Conservation (phyloP, 2,888 invertebrate genomes). For the Crioceris asparagi region DNA sequence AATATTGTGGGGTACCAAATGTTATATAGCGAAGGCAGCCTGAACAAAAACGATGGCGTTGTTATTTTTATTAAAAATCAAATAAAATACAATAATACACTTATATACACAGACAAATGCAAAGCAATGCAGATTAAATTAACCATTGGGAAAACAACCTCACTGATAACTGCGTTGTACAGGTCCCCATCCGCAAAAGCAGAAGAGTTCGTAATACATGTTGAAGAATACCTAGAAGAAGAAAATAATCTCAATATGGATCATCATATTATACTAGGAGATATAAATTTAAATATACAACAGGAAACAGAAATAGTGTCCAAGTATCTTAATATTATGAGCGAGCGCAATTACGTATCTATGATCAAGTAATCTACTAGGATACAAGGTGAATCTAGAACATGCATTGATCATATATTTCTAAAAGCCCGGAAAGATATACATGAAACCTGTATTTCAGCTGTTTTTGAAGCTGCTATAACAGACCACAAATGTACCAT, state of each 20-base stretch:
- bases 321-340: conserved; percentile 3
- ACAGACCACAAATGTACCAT: conserved; percentile 4
- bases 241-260: background rate
- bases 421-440: background rate
- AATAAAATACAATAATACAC: too few relatives aligned
- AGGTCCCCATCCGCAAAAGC: conserved; percentile 3
- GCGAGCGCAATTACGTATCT: conserved; percentile 3
- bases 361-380: conserved; percentile 3
- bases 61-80: too few relatives aligned
- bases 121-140: conserved; percentile 2
- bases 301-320: conserved; percentile 1
- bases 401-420: conserved; percentile 4
- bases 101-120: too few relatives aligned
- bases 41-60: too few relatives aligned
- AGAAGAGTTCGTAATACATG: conserved; percentile 2
- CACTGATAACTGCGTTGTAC: conserved; percentile 4
- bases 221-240: conserved; percentile 1
- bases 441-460: conserved; percentile 2
- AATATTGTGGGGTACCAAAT: too few relatives aligned
- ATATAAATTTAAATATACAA: conserved; percentile 6
- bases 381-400: conserved; percentile 3
- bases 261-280: conserved; percentile 3
- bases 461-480: conserved; percentile 3
- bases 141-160: background rate
- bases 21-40: too few relatives aligned